Conservation (phyloP, 2,797 vertebrate genomes). For the Artibeus jamaicensis region DNA sequence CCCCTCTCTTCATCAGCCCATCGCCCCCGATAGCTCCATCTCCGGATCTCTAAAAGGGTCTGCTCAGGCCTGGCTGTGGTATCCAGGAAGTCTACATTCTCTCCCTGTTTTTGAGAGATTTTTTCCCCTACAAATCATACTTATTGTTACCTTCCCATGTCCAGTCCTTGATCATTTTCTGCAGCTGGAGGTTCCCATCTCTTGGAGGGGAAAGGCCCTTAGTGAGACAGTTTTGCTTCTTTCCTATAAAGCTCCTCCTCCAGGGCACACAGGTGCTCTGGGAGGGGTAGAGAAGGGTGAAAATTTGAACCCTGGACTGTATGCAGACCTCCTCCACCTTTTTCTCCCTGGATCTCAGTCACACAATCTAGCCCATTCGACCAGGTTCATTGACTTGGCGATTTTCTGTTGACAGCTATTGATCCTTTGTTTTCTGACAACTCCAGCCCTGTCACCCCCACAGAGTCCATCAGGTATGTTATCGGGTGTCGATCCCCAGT, state of each 20-base stretch:
- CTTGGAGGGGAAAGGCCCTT: not conserved
- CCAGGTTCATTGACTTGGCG: not conserved
- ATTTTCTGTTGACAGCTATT: not conserved
- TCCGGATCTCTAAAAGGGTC: not conserved
- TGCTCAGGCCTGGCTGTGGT: accelerated
- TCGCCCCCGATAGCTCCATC: not conserved
- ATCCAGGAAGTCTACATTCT: not conserved
- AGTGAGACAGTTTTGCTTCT: not conserved
- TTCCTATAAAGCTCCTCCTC: not conserved
- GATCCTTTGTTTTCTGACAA: not conserved
- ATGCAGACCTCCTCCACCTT: not conserved
- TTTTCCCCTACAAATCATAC: not conserved
- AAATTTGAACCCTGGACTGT: not conserved
- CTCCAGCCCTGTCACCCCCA: not conserved
- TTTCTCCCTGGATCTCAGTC: not conserved
- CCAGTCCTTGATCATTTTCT: not conserved
- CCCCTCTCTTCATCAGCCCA: too few relatives aligned
- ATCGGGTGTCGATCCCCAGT: not conserved
- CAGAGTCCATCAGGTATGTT: not conserved
- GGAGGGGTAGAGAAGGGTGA: not conserved
- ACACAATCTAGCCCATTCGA: not conserved
- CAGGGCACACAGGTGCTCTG: not conserved
- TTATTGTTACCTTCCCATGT: not conserved
- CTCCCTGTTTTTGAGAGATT: not conserved
- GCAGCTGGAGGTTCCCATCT: not conserved